These are phyloP conservation scores for Cyaniris semiargus DNA, from an alignment of 2,888 invertebrate genomes.

Conservation along the genomic window DNA sequence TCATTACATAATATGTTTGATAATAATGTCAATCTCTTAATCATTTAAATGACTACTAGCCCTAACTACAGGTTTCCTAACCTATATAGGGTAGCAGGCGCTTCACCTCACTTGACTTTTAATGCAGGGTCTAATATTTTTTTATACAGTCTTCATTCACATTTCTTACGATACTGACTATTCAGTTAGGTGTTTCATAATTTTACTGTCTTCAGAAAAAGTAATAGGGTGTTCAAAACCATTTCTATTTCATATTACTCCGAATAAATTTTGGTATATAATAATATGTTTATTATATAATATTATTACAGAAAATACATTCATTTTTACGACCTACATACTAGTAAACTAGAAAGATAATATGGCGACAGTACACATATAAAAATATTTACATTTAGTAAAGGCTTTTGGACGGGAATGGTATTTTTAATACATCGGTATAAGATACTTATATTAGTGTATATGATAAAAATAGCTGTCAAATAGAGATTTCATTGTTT, in stretches of 20 bases:
- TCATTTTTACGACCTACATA: neutral
- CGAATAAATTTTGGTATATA: neutral
- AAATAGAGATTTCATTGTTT: neutral
- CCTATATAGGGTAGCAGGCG: too few relatives aligned
- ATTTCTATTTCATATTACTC: neutral
- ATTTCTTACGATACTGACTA: neutral
- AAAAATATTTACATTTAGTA: conserved; percentile 28
- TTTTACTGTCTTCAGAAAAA: neutral
- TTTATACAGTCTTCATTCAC: neutral
- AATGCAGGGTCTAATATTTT: too few relatives aligned
- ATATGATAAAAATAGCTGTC: conserved; percentile 11
- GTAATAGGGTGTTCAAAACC: neutral
- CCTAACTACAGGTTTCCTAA: too few relatives aligned
- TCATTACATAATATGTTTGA: too few relatives aligned
- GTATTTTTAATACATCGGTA: neutral
- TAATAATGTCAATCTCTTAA: too few relatives aligned
- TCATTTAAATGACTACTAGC: too few relatives aligned
- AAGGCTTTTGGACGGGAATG: conserved; percentile 28
- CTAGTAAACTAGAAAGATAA: neutral
- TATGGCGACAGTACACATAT: neutral
- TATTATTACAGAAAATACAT: neutral
- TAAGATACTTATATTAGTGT: neutral
- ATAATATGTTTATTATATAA: neutral
- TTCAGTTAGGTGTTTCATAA: neutral
- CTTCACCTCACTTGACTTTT: too few relatives aligned